Evolutionary conservation across 1,140 invertebrate genomes (phyloP).

Genomic region (Dendroctonus ponderosae): DNA sequence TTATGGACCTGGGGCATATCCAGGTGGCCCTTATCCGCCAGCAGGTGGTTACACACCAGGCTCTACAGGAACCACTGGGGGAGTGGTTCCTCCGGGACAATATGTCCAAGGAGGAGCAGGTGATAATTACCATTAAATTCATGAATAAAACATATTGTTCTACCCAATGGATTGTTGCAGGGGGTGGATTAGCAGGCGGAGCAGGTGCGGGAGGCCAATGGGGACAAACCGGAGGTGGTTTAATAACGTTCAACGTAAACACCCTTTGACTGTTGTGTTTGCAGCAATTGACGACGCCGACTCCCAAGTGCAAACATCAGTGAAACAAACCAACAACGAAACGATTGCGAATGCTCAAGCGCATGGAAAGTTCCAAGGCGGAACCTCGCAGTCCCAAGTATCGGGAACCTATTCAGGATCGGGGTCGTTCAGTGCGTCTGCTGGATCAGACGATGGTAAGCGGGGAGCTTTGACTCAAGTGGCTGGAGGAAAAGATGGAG

Average conservation of each 20-base stretch:
- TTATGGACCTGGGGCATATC: background rate
- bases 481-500: conserved; percentile 69
- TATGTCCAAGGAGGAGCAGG: conserved; percentile 12
- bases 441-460: conserved; percentile 71
- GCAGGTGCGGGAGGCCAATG: background rate
- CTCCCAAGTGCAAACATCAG: conserved; percentile 71
- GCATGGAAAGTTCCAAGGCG: conserved; percentile 69
- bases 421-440: conserved; percentile 77
- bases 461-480: conserved; percentile 72
- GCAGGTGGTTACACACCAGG: no score
- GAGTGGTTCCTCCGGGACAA: conserved; percentile 11
- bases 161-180: no score
- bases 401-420: conserved; percentile 71
- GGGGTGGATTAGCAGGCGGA: no score
- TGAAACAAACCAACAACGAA: conserved; percentile 66
- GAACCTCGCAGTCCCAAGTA: conserved; percentile 75
- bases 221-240: conserved; percentile 1
- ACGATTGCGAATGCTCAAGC: conserved; percentile 72
- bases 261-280: background rate
- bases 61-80: background rate
- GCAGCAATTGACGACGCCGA: conserved; percentile 59
- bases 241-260: background rate
- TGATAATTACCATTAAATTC: no score
- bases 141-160: no score
- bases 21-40: no score